Evolutionary conservation across 2,113 vertebrate species (phyloP).

Genomic region (Daphoenositta chrysoptera): DNA sequence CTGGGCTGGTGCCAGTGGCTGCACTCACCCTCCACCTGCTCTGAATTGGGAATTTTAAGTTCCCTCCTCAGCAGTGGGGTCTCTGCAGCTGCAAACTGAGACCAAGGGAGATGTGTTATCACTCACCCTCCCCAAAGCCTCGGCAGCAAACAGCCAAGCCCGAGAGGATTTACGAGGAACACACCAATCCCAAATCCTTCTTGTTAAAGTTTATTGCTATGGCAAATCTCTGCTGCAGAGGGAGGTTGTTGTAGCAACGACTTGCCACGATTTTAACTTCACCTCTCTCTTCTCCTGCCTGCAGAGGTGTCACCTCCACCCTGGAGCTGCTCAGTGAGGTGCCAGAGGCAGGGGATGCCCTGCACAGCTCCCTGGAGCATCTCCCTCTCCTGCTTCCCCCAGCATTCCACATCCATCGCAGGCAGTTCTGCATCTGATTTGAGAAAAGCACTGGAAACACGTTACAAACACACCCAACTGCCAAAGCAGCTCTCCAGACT

Average conservation of each 20-base stretch:
- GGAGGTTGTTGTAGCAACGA: background rate
- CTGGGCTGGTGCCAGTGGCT: background rate
- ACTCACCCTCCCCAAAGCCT: background rate
- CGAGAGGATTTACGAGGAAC: background rate
- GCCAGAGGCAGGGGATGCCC: background rate
- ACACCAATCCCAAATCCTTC: background rate
- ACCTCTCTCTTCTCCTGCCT: background rate
- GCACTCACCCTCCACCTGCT: background rate
- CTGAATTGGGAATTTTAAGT: background rate
- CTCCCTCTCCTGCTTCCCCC: background rate
- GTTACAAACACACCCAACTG: background rate
- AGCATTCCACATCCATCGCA: background rate
- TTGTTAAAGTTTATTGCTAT: background rate
- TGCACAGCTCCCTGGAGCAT: background rate
- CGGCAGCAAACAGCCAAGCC: background rate
- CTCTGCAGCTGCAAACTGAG: background rate
- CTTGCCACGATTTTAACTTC: background rate
- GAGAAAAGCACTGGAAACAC: background rate
- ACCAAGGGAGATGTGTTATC: background rate
- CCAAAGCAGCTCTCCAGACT: background rate
- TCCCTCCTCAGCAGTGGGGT: background rate
- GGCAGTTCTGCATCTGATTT: background rate
- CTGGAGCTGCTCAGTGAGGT: background rate
- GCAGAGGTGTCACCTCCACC: background rate
- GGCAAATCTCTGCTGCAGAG: background rate